phyloP scores from a whole-genome alignment of 2,113 vertebrate species.

The Megaceryle torquata region DNA sequence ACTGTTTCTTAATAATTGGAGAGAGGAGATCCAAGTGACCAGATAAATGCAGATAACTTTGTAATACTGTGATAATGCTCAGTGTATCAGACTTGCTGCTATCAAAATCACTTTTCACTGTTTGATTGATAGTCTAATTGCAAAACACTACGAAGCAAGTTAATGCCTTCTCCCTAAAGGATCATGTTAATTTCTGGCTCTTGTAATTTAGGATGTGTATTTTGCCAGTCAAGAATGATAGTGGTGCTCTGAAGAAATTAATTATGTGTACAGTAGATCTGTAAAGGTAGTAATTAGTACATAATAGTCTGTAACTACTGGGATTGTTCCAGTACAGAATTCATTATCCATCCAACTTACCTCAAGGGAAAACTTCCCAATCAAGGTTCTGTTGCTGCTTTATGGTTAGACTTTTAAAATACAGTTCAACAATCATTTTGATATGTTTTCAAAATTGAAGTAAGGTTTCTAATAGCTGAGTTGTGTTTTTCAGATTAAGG shows the following conservation, averaged over 20 bases:
- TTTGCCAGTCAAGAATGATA: slow-evolving; percentile 67
- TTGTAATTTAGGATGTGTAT: slow-evolving; percentile 67
- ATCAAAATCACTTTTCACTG: background rate
- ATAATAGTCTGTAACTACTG: slow-evolving; percentile 67
- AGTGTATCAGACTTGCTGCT: background rate
- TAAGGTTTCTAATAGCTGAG: background rate
- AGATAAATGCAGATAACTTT: background rate
- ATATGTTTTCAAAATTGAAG: background rate
- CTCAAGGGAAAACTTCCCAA: background rate
- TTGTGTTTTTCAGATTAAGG: background rate
- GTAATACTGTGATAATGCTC: background rate
- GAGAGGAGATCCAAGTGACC: background rate
- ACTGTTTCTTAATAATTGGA: background rate
- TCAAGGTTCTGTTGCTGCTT: background rate
- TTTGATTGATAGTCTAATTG: slow-evolving; percentile 54
- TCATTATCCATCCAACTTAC: slow-evolving; percentile 38
- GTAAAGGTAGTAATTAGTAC: slow-evolving; percentile 71
- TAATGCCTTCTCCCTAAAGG: slow-evolving; percentile 63
- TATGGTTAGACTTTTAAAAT: slow-evolving; percentile 6
- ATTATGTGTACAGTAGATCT: slow-evolving; percentile 68
- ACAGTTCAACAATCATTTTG: background rate
- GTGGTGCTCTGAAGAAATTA: slow-evolving; percentile 65
- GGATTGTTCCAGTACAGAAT: slow-evolving; percentile 53
- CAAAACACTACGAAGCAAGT: slow-evolving; percentile 39
- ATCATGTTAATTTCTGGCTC: slow-evolving; percentile 63